phyloP scores from a whole-genome alignment of 1,140 invertebrate genomes.

The Drosophila lowei region DNA sequence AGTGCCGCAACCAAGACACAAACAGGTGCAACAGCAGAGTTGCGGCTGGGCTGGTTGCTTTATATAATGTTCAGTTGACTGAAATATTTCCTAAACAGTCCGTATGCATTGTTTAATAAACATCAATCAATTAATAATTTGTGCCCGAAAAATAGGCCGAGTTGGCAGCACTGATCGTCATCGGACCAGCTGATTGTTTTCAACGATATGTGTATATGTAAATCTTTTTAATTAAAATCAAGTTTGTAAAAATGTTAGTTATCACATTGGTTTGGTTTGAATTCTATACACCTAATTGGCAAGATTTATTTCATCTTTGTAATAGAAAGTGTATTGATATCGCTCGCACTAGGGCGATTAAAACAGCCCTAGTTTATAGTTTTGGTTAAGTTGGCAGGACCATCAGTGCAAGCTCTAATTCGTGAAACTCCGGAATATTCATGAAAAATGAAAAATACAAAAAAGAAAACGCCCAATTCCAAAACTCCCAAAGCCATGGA shows the following conservation, averaged over 20 bases:
- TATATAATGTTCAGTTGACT: constrained; percentile 38
- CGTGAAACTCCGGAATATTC: too few species aligned
- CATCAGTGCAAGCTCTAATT: too few species aligned
- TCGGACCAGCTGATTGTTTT: neutral
- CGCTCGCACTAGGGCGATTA: too few species aligned
- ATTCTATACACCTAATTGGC: too few species aligned
- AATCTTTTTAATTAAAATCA: too few species aligned
- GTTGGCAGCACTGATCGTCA: constrained; percentile 1
- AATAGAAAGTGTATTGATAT: too few species aligned
- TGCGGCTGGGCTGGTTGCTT: constrained; percentile 18
- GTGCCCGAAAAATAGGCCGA: neutral
- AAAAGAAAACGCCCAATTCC: neutral
- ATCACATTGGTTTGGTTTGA: too few species aligned
- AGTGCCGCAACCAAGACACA: too few species aligned
- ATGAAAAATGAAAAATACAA: neutral
- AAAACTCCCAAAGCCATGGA: neutral
- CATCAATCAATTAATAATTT: neutral
- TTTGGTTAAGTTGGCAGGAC: neutral
- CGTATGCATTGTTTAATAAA: constrained; percentile 24
- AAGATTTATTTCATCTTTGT: too few species aligned
- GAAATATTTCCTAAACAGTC: constrained; percentile 31
- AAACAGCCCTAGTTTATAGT: too few species aligned
- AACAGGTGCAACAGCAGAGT: constrained; percentile 36
- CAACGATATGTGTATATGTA: too few species aligned
- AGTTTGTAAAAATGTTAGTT: too few species aligned